Base-by-base conservation (phyloP, 2,113 vertebrate genomes). In the Pseudopodoces humilis region DNA sequence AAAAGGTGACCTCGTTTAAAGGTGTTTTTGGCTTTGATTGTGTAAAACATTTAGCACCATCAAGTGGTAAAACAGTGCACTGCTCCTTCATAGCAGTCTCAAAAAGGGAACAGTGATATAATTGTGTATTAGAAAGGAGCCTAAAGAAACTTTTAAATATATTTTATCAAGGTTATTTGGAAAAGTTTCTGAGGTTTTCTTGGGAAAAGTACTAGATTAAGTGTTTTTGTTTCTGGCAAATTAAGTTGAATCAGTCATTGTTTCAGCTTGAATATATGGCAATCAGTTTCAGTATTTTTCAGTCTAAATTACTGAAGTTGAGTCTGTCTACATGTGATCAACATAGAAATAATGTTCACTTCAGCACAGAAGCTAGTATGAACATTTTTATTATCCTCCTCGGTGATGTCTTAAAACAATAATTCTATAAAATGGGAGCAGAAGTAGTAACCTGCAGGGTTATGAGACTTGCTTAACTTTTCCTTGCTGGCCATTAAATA, bases 41-140 rank as follows among this genome's bases (percentile, higher is more conserved):
- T 33, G 47, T 91, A 85, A 55, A 94, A 15, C 55, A 53, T 92
- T 92, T 97, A 79, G 92, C 63, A 86, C 96, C 96, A 76, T 88
- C 98, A 96, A 84, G 97, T 96, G 97, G 95, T 96, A 53, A 90
- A 94, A 64, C 1, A 2, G 25, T 70, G 58, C 43, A 97, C 46
- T 94, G 86, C 94, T 79, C 28, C 33, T 90, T 63, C 37, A 9
- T 22, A 33, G n/a, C 33, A 28, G 15, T 33, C 62, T 75, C 68
- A 35, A 37, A 58, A 58, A 72, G n/a, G 12, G 28, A 41, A 15
- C 25, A 46, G 13, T 58, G 9, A 5, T 4, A 2, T 7, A 14
- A 28, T 15, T 49, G 9, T 8, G 3, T 58, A 10, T 64, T 47
- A 72, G 15, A 86, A 82, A 60, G 7, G 7, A 72, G 15, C 15